Base-by-base conservation (phyloP, 2,888 invertebrate species). In the Cephus spinipes region DNA sequence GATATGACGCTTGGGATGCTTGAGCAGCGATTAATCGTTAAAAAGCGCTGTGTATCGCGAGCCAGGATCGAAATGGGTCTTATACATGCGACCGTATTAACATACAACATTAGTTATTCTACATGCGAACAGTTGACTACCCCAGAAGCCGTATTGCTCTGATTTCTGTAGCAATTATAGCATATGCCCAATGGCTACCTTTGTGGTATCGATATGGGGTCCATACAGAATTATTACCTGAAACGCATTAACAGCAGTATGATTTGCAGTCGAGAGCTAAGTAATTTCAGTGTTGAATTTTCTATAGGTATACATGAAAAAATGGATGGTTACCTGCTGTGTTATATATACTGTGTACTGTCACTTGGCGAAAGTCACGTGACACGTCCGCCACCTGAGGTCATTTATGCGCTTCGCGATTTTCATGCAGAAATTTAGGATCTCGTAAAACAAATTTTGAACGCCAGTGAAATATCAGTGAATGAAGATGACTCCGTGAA, bases 21-120 rank as follows among this genome's bases (percentile, higher is more conserved):
- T 79, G 85, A 76, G 83, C 82, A 80, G 80, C 85, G 86, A 89
- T 89, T 89, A 89, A 89, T 88, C 88, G 87, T 87, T 87, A 86
- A 89, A 89, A 88, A 87, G 84, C 82, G 81, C 79, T 74, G 69
- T 81, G 84, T 88, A 89, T 89, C 89, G 82, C 76, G 80, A 81
- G 81, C 78, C 71, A 77, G 76, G 81, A 87, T 86, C 87, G 79
- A 86, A 89, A 89, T 85, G 85, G 82, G 81, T 76, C 80, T 77
- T 76, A 81, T 80, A 83, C 88, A 88, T 88, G 88, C 89, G 82
- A 86, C 83, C 82, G 81, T 83, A 88, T 87, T 87, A 87, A 87
- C 86, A 88, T 85, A 86, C 82, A 82, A 83, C 87, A 88, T 88
- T 88, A 85, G 82, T 76, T 86, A 87, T 87, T 87, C 87, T 81